phyloP scores from a whole-genome alignment of 2,797 vertebrate genomes.

The Enteromius trimaculatus region DNA sequence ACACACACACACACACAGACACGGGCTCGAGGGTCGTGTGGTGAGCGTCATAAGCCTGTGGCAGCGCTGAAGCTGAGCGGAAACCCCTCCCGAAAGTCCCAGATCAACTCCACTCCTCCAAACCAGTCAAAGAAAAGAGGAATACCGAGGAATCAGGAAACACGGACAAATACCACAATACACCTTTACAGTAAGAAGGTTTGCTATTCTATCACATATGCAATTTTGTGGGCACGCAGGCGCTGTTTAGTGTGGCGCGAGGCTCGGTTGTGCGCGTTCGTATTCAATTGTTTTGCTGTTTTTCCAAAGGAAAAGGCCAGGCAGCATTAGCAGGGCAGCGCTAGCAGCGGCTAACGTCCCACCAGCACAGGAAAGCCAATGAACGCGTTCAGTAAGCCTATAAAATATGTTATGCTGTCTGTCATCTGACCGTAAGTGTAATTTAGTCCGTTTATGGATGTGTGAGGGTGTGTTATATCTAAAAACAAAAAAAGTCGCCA shows the following conservation, averaged over 20 bases:
- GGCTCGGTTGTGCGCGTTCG: neutral
- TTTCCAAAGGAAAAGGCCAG: conserved; percentile 58
- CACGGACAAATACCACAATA: conserved; percentile 58
- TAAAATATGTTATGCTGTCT: neutral
- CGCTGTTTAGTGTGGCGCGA: neutral
- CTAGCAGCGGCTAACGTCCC: conserved; percentile 42
- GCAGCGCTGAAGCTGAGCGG: conserved; percentile 61
- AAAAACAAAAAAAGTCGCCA: neutral
- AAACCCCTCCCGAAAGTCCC: conserved; percentile 69
- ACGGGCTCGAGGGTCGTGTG: conserved; percentile 42
- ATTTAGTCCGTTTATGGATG: neutral
- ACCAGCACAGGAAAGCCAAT: conserved; percentile 20
- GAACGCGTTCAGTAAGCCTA: neutral
- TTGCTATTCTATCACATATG: neutral
- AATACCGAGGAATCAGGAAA: conserved; percentile 66
- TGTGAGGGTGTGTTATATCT: neutral
- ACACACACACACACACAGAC: neutral
- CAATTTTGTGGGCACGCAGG: neutral
- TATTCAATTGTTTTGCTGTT: conserved; percentile 33
- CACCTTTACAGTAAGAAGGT: conserved; percentile 53
- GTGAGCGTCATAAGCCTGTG: conserved; percentile 61
- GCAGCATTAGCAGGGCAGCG: conserved; percentile 58
- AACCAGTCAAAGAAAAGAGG: conserved; percentile 61
- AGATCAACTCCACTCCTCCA: conserved; percentile 58
- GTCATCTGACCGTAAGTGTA: neutral